Percentiles rank a stretch among this genome's conserved stretches.
phyloP scores from a whole-genome alignment of 1,140 invertebrate species.

The Diabrotica virgifera region DNA sequence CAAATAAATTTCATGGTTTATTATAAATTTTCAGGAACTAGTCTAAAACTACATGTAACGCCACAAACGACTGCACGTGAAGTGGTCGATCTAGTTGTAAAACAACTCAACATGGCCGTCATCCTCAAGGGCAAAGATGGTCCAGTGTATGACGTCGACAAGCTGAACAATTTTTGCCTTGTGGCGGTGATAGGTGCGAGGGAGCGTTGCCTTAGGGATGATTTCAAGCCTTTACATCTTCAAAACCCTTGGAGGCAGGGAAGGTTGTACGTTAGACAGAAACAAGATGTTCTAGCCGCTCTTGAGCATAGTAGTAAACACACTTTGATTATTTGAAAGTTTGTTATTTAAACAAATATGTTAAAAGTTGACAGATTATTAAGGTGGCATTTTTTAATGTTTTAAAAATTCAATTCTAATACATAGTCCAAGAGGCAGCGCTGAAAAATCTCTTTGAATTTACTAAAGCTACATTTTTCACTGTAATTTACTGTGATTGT shows the following conservation, averaged over 20 bases:
- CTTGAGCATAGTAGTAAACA: constrained; percentile 79
- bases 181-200: constrained; percentile 91
- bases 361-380: too few species aligned
- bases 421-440: too few species aligned
- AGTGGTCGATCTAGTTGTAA: constrained; percentile 90
- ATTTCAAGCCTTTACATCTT: constrained; percentile 86
- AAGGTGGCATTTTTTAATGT: too few species aligned
- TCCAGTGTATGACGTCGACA: constrained; percentile 78
- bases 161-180: constrained; percentile 83
- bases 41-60: constrained; percentile 89
- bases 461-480: too few species aligned
- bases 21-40: constrained; percentile 54
- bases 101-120: constrained; percentile 91
- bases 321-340: constrained; percentile 56
- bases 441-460: too few species aligned
- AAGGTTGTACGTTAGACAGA: constrained; percentile 83
- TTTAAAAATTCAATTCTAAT: too few species aligned
- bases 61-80: constrained; percentile 86
- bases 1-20: too few species aligned
- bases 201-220: constrained; percentile 87
- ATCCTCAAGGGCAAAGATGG: constrained; percentile 80
- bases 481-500: too few species aligned
- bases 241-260: constrained; percentile 96
- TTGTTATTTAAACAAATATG: too few species aligned
- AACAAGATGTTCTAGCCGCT: constrained; percentile 83